Evolutionary conservation across 2,113 vertebrate species (phyloP).

Genomic region (Bubo scandiacus): DNA sequence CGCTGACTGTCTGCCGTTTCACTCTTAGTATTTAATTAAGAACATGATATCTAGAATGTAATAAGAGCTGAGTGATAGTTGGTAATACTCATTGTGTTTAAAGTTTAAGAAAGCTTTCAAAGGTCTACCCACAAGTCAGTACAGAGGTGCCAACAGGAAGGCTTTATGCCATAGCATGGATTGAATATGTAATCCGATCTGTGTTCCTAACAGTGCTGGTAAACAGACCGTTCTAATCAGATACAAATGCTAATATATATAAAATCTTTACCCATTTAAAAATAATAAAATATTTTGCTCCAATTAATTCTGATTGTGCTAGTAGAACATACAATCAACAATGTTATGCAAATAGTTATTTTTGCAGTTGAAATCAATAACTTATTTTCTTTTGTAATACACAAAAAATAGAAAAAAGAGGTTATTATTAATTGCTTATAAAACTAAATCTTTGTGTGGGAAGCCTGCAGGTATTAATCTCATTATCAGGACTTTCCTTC

Average conservation of each 20-base stretch:
- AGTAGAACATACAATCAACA: slow-evolving; percentile 69
- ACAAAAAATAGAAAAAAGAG: slow-evolving; percentile 45
- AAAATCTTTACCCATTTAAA: slow-evolving; percentile 73
- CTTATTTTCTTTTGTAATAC: slow-evolving; percentile 74
- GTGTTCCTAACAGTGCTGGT: slow-evolving; percentile 13
- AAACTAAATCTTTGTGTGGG: slow-evolving; percentile 62
- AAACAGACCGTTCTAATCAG: slow-evolving; percentile 69
- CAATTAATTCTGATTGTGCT: slow-evolving; percentile 73
- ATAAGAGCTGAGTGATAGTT: background rate
- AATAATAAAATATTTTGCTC: slow-evolving; percentile 71
- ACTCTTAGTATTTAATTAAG: background rate
- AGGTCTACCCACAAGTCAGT: background rate
- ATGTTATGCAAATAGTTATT: slow-evolving; percentile 75
- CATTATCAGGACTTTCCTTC: slow-evolving; percentile 50
- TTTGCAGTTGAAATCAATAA: slow-evolving; percentile 74
- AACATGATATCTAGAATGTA: background rate
- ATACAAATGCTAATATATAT: slow-evolving; percentile 62
- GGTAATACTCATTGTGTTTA: background rate
- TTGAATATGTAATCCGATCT: slow-evolving; percentile 9
- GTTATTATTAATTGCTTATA: slow-evolving; percentile 71
- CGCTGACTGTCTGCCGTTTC: background rate
- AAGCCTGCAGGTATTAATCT: slow-evolving; percentile 59
- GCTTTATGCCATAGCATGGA: background rate
- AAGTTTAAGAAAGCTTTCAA: background rate
- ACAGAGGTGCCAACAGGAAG: background rate